Evolutionary conservation across 2,113 vertebrate species (phyloP), one percentile per base, ranked within the genome.

Genomic region (Petrocephalus microphthalmus): DNA sequence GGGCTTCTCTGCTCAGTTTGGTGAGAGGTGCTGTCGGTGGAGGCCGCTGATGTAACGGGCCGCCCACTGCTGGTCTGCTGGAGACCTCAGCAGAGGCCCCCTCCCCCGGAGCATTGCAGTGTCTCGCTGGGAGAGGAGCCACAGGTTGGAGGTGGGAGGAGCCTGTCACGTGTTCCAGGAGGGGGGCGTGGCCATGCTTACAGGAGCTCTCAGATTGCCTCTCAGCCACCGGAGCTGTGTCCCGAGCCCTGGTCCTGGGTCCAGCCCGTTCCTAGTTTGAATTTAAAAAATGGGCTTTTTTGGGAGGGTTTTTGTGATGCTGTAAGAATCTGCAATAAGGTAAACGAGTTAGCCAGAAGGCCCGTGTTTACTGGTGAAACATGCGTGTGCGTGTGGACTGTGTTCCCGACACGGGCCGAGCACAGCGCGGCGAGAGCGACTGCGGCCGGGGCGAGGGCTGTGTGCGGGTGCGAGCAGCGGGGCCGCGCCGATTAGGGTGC

Each of bases 31-130:
- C 51, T 51, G 74, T 29, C 19, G 74, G 85, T 64, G 52, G 60
- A 29, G 22, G 47, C 42, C 42, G 4, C 82, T 85, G 87, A 89
- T 29, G 88, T 89, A 87, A 89, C 85, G 86, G 86, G 86, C 19
- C 19, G 52, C 88, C 89, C 81, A 60, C 88, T 89, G 89, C 89
- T 86, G 84, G 84, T 54, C 64, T 85, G 49, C 83, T n/a, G 86
- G 82, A 60, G 88, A 86, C 57, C 60, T 29, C 60, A 67, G 2
- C 60, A 64, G 60, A 64, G 20, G 3, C 22, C 45, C 45, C 45
- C 45, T 20, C 45, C 81, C 81, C 42, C 5, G 22, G 1, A 15
- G 13, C 13, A 53, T 53, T 53, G 52, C 7, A 53, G 5, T 42
- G 42, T 3, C 13, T 74, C 33, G 0, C 67, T 19, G 5, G 29